Conservation (phyloP, 2,113 vertebrate genomes). For the Chionomys nivalis region DNA sequence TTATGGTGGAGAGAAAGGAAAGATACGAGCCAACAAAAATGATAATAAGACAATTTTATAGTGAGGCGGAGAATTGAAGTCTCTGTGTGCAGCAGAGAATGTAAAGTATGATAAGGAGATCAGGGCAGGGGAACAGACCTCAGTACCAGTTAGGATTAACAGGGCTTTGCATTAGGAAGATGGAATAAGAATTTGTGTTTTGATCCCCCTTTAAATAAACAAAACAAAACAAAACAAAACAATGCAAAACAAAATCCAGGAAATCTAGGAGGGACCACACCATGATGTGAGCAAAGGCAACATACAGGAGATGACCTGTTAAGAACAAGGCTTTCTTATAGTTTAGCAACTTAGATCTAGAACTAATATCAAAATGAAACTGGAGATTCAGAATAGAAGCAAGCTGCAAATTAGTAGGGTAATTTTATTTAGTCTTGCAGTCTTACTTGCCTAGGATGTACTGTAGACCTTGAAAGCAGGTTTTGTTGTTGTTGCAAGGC, state of each 20-base stretch:
- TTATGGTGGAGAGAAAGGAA: neutral
- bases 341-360: neutral
- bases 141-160: neutral
- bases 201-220: neutral
- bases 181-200: neutral
- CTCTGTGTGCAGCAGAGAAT: neutral
- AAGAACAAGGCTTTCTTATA: neutral
- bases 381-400: neutral
- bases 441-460: neutral
- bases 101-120: neutral
- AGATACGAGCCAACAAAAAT: neutral
- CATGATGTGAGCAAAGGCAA: neutral
- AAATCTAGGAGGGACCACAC: neutral
- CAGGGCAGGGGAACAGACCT: neutral
- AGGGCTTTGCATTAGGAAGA: neutral
- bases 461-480: neutral
- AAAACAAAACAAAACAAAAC: neutral
- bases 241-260: neutral
- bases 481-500: neutral
- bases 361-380: slow-evolving; percentile 25
- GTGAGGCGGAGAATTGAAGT: too few relatives aligned
- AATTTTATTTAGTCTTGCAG: neutral
- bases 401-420: neutral
- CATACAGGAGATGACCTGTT: neutral
- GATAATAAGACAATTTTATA: neutral